phyloP scores from a whole-genome alignment of 1,140 invertebrate genomes.

The Dendroctonus ponderosae region DNA sequence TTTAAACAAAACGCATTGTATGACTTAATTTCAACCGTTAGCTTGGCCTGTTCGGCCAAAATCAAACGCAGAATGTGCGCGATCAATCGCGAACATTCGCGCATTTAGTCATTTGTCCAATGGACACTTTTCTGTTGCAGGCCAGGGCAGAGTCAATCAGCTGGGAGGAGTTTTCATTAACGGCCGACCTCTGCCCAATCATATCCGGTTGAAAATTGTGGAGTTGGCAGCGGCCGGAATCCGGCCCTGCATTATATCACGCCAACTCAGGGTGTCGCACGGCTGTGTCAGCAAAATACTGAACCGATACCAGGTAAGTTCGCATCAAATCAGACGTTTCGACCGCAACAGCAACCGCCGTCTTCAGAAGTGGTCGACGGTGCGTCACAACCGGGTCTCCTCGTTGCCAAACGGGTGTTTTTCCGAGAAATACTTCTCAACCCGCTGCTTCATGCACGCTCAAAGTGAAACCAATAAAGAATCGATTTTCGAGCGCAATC shows the following conservation, averaged over 20 bases:
- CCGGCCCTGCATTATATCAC: slow-evolving; percentile 76
- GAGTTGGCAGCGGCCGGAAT: slow-evolving; percentile 79
- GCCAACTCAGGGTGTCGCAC: slow-evolving; percentile 77
- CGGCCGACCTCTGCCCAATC: slow-evolving; percentile 75
- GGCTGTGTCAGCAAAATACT: slow-evolving; percentile 83
- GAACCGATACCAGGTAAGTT: slow-evolving; percentile 66
- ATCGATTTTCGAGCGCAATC: too few relatives aligned
- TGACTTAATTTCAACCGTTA: slow-evolving; percentile 18
- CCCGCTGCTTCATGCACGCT: too few relatives aligned
- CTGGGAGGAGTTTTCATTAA: slow-evolving; percentile 85
- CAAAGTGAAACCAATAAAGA: too few relatives aligned
- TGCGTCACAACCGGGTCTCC: too few relatives aligned
- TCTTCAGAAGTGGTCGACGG: too few relatives aligned
- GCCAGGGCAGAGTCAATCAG: slow-evolving; percentile 81
- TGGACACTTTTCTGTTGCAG: slow-evolving; percentile 51
- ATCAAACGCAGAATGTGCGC: neutral
- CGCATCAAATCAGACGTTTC: too few relatives aligned
- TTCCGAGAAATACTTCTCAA: too few relatives aligned
- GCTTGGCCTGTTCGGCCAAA: neutral
- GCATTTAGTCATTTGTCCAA: neutral
- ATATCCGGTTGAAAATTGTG: slow-evolving; percentile 76
- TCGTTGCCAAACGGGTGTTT: too few relatives aligned
- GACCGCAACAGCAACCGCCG: too few relatives aligned
- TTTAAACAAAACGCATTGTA: slow-evolving; percentile 13
- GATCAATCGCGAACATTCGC: neutral